These are phyloP conservation scores for Megaceryle maxima DNA, from an alignment of 2,113 vertebrate species.

Conservation along the genomic window DNA sequence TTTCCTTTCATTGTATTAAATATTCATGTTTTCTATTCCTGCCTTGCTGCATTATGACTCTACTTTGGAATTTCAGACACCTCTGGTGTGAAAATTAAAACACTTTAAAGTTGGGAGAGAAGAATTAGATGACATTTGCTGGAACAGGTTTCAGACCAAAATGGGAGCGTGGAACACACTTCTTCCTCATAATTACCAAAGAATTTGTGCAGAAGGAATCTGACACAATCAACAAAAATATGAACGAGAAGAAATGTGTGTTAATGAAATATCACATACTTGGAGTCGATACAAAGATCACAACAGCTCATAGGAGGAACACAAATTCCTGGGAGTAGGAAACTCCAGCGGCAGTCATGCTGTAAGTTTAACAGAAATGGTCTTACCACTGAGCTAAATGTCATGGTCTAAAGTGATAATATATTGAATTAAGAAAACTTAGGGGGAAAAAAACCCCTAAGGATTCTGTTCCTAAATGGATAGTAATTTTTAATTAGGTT, in stretches of 20 bases:
- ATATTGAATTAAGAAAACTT: conserved; percentile 4
- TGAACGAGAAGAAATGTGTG: not conserved
- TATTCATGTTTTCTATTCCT: not conserved
- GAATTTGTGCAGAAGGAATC: conserved; percentile 33
- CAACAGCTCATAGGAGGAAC: not conserved
- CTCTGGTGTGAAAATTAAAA: conserved; percentile 29
- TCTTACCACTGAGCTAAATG: not conserved
- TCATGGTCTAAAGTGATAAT: not conserved
- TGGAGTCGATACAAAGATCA: not conserved
- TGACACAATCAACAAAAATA: conserved; percentile 27
- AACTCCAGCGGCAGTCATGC: not conserved
- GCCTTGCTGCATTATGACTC: not conserved
- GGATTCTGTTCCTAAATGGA: conserved; percentile 21
- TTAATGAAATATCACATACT: conserved; percentile 34
- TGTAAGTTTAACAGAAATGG: not conserved
- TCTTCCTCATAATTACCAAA: conserved; percentile 30
- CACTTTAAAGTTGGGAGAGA: not conserved
- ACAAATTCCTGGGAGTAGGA: not conserved
- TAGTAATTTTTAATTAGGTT: conserved; percentile 46
- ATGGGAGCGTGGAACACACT: conserved; percentile 10
- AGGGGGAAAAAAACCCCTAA: not conserved
- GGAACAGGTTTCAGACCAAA: conserved; percentile 49
- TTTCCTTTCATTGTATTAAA: not conserved
- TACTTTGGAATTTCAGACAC: not conserved
- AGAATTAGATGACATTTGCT: conserved; percentile 29